Conservation (phyloP, 2,797 vertebrate genomes). For the Scolopax bukidnonensis region DNA sequence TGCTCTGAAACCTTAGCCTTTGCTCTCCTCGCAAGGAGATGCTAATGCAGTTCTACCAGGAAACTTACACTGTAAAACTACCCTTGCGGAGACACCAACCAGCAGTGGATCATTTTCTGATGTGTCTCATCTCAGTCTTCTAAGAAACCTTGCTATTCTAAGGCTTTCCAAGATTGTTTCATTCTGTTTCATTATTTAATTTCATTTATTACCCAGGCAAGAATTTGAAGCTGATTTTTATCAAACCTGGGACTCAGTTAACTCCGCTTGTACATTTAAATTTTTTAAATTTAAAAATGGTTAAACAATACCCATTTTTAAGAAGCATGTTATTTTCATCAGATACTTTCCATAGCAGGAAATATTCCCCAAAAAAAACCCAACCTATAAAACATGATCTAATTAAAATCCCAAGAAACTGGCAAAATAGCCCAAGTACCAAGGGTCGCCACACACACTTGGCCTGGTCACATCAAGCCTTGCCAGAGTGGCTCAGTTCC, state of each 20-base stretch:
- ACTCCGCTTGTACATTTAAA: background rate
- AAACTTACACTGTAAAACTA: background rate
- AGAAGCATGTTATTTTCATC: background rate
- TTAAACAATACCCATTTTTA: background rate
- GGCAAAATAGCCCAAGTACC: background rate
- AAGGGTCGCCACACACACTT: background rate
- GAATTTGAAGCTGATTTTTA: background rate
- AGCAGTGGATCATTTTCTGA: background rate
- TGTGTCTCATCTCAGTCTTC: background rate
- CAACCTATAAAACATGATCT: background rate
- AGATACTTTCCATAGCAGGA: background rate
- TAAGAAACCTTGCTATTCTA: background rate
- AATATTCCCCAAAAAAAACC: rapidly evolving
- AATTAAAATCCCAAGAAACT: background rate
- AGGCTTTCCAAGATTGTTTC: background rate
- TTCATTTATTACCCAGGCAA: background rate
- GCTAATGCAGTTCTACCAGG: background rate
- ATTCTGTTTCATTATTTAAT: background rate
- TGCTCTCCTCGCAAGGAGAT: background rate
- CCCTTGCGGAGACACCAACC: background rate
- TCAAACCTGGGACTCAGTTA: background rate
- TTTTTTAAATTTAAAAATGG: background rate
- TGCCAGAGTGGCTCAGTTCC: background rate
- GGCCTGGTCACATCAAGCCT: background rate
- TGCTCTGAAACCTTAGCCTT: background rate